Percentiles rank a stretch among this genome's conserved stretches.
Evolutionary conservation across 2,888 invertebrate species (phyloP).

Genomic region (Leptopterna dolabrata): DNA sequence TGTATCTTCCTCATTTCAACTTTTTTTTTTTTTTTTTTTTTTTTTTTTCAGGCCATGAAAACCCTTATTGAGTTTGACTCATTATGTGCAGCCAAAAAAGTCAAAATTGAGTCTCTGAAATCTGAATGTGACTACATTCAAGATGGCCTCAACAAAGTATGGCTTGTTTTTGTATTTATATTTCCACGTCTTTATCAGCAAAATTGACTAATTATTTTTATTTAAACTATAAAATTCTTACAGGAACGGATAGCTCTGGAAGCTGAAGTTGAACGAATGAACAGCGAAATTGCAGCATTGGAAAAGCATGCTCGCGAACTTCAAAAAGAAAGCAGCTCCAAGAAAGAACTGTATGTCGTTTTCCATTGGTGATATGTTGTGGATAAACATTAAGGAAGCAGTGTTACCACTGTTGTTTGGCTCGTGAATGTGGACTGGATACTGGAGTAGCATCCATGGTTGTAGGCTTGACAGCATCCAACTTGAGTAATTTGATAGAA

Average conservation of each 20-base stretch:
- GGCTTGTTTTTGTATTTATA: neutral
- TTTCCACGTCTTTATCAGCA: neutral
- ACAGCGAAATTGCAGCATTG: neutral
- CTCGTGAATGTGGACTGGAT: too few relatives aligned
- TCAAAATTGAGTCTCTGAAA: neutral
- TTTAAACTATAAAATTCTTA: neutral
- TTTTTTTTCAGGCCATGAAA: neutral
- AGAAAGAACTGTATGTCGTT: neutral
- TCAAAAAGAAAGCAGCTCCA: neutral
- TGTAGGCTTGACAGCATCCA: too few relatives aligned
- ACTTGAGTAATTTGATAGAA: too few relatives aligned
- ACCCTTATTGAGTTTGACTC: neutral
- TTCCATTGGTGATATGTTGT: neutral
- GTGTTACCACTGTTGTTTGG: too few relatives aligned
- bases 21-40: neutral
- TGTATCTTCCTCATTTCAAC: too few relatives aligned
- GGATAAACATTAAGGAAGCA: too few relatives aligned
- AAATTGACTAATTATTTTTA: neutral
- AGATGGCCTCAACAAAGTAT: neutral
- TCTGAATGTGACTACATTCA: neutral
- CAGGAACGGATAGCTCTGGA: neutral
- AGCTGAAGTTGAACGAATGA: neutral
- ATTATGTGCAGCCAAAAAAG: neutral
- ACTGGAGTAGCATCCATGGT: too few relatives aligned
- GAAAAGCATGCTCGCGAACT: neutral